phyloP scores from a whole-genome alignment of 2,797 vertebrate species.

The Pempheris klunzingeri region DNA sequence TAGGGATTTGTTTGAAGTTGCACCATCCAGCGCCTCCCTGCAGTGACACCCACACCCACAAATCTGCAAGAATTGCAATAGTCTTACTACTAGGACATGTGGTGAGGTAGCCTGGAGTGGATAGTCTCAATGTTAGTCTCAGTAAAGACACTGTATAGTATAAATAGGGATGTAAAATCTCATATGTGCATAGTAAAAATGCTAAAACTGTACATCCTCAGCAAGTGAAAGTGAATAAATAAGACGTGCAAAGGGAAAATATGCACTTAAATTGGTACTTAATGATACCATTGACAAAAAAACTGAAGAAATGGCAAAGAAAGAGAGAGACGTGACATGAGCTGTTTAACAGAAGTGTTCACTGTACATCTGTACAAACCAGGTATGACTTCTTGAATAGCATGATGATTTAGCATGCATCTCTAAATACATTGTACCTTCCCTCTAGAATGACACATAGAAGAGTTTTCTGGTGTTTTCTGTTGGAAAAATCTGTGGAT shows the following conservation, averaged over 20 bases:
- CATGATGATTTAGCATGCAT: background rate
- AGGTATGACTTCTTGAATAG: background rate
- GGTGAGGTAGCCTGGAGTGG: background rate
- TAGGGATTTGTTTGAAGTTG: slow-evolving; percentile 11
- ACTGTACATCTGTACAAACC: background rate
- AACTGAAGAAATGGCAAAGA: too few species aligned
- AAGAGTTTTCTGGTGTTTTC: background rate
- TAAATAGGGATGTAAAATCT: background rate
- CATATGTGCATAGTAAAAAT: background rate
- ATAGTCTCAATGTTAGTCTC: background rate
- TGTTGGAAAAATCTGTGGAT: background rate
- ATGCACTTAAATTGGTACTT: too few species aligned
- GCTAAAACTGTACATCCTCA: background rate
- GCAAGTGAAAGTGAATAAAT: background rate
- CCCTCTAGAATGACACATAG: too few species aligned
- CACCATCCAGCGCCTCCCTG: background rate
- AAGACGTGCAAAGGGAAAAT: background rate
- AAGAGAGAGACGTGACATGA: background rate
- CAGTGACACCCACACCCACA: background rate
- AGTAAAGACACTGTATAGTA: background rate
- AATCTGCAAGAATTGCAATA: background rate
- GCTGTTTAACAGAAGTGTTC: background rate
- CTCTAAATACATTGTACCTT: background rate
- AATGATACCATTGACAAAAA: too few species aligned
- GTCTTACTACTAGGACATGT: background rate